Base-by-base conservation (phyloP, 2,888 invertebrate genomes). In the Charanyca ferruginea region DNA sequence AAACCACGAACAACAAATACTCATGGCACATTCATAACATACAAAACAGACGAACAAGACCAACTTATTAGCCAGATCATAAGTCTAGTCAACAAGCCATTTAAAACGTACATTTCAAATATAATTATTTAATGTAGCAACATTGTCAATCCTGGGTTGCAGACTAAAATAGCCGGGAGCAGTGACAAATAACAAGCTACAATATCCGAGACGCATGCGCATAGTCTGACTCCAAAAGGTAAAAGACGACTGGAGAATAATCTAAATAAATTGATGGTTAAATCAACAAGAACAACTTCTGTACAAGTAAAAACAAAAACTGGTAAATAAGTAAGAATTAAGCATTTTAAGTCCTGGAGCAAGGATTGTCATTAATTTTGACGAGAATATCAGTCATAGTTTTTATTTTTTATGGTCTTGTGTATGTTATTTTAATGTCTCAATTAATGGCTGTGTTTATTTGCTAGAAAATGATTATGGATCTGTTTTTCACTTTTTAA, bases 121-220 rank as follows among this genome's bases (percentile, higher is more conserved):
- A 55, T 77, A 66, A 79, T 81, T 73, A 79, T 77, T 83, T 65
- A 72, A 49, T 77, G 68, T 74, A 38, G 81, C 81, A 80, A 83
- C 83, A 81, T 79, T 83, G 73, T 83, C 60, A 66, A 69, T 75
- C 44, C 57, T 45, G 41, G 44, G 47, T 62, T 79, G 51, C 49
- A 5, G 38, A 47, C 71, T 25, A 67, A 80, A 79, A 78, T 80
- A 76, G 59, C 74, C 42, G 18, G 47, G 25, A 68, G 65, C 79
- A 62, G 58, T 69, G 79, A 82, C 79, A 74, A 82, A 83, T 74
- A 57, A 57, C 49, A 22, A 11, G 44, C 55, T 77, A 71, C 80
- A 71, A 79, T 83, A 80, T 73, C n/a, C 66, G 52, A 66, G 66
- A 61, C 55, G 52, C 38, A 23, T 62, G 62, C 66, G 53, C 57